phyloP scores from a whole-genome alignment of 2,797 vertebrate species.

The Hoplostethus mediterraneus region DNA sequence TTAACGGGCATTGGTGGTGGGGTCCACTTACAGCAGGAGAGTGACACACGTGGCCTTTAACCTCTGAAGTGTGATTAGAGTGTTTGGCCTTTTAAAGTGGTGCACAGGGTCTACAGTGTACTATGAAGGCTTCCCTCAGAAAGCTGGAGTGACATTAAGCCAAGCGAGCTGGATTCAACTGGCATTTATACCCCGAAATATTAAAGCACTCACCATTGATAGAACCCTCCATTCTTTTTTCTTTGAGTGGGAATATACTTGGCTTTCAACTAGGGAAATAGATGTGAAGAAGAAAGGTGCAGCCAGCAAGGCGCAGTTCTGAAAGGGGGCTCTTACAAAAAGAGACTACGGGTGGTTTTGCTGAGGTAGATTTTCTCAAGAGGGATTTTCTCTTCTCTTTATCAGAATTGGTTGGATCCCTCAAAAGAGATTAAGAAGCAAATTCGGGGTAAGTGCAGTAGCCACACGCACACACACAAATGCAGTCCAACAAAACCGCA shows the following conservation, averaged over 20 bases:
- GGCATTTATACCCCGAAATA: conserved; percentile 67
- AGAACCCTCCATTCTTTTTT: conserved; percentile 48
- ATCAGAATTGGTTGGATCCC: conserved; percentile 98
- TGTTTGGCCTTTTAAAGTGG: conserved; percentile 59
- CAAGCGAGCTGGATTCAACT: conserved; percentile 40
- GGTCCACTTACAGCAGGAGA: conserved; percentile 29
- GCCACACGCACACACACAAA: not conserved
- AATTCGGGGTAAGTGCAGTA: conserved; percentile 91
- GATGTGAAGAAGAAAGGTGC: conserved; percentile 19
- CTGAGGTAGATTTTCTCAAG: conserved; percentile 46
- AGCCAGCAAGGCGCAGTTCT: conserved; percentile 10
- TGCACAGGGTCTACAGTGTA: conserved; percentile 18
- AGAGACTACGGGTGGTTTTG: conserved; percentile 38
- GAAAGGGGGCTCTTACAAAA: conserved; percentile 36
- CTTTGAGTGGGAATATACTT: conserved; percentile 38
- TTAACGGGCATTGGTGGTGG: conserved; percentile 32
- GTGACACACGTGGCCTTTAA: conserved; percentile 52
- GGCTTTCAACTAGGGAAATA: conserved; percentile 30
- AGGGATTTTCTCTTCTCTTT: conserved; percentile 52
- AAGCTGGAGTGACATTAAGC: conserved; percentile 68
- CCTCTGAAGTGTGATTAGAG: conserved; percentile 65
- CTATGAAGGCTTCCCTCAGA: conserved; percentile 46
- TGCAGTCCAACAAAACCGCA: not conserved
- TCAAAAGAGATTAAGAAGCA: conserved; percentile 99
- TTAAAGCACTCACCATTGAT: conserved; percentile 59